A percentile compares a stretch with the other conserved stretches of the same genome.
Evolutionary conservation across 2,113 vertebrate species (phyloP).

Genomic region (Gavialis gangeticus): DNA sequence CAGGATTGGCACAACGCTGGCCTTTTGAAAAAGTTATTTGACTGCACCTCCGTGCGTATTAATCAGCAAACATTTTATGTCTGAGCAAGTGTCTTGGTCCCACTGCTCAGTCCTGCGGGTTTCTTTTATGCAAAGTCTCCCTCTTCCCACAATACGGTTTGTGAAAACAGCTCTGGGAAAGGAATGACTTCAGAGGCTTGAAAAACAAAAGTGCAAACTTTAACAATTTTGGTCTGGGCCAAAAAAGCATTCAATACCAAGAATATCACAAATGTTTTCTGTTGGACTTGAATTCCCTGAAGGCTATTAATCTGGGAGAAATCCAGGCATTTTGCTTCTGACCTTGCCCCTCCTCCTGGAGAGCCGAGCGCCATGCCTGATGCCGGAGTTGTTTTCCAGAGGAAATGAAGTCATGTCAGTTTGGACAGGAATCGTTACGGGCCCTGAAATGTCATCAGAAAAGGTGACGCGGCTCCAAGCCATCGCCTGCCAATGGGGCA

Average conservation of each 20-base stretch:
- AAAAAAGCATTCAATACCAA: constrained; percentile 69
- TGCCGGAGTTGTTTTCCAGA: constrained; percentile 65
- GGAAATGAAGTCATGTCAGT: constrained; percentile 76
- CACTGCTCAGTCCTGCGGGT: neutral
- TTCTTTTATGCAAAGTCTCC: constrained; percentile 15
- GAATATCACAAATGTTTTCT: constrained; percentile 76
- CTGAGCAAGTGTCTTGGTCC: neutral
- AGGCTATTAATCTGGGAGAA: constrained; percentile 76
- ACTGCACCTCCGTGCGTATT: neutral
- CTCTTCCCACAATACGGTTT: constrained; percentile 64
- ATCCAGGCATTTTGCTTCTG: constrained; percentile 63
- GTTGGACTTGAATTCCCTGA: constrained; percentile 62
- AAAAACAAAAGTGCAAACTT: constrained; percentile 70
- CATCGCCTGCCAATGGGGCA: neutral
- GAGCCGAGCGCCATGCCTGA: constrained; percentile 24
- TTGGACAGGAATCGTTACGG: constrained; percentile 43
- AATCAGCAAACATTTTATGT: neutral
- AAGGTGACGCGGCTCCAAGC: neutral
- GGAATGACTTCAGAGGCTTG: constrained; percentile 74
- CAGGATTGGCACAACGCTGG: neutral
- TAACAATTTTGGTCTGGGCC: constrained; percentile 73
- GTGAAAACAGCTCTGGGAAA: constrained; percentile 73
- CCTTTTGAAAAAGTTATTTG: neutral
- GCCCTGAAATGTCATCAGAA: constrained; percentile 42
- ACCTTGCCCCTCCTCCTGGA: constrained; percentile 69